Conservation (phyloP, 30 jellyfish, hydroid and myxozoan species). For the Catostylus mosaicus region DNA sequence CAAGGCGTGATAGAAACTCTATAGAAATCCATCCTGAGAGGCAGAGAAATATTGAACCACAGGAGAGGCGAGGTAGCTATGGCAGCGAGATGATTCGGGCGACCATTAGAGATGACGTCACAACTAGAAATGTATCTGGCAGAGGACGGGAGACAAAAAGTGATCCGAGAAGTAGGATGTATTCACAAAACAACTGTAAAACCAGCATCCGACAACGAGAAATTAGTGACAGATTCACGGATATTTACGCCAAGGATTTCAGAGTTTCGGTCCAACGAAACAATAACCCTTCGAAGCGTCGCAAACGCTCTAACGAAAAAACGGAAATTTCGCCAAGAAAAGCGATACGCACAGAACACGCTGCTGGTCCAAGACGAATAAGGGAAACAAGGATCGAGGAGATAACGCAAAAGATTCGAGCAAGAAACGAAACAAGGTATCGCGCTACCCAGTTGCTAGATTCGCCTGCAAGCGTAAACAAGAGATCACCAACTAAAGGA, state of each 20-base stretch:
- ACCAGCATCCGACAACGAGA: background rate
- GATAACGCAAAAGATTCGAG: slow-evolving; percentile 37
- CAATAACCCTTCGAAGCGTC: background rate
- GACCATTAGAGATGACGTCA: background rate
- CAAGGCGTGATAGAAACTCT: too few relatives aligned
- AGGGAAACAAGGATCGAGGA: slow-evolving; percentile 12
- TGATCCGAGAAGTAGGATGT: background rate
- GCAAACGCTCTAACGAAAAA: background rate
- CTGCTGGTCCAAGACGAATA: background rate
- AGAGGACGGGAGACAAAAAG: background rate
- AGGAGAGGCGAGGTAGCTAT: background rate
- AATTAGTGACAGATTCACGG: background rate
- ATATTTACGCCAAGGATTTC: background rate
- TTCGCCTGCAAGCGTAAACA: background rate
- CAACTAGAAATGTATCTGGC: background rate
- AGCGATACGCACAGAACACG: background rate
- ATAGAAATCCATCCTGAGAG: too few relatives aligned
- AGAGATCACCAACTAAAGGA: background rate
- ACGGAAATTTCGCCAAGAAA: slow-evolving; percentile 13
- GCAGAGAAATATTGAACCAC: background rate
- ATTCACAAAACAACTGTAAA: background rate
- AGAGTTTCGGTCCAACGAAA: background rate
- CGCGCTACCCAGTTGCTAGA: slow-evolving; percentile 26
- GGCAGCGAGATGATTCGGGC: too few relatives aligned
- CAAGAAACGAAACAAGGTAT: slow-evolving; percentile 2